Evolutionary conservation across 2,113 vertebrate genomes (phyloP).

Genomic region (Oenanthe melanoleuca): DNA sequence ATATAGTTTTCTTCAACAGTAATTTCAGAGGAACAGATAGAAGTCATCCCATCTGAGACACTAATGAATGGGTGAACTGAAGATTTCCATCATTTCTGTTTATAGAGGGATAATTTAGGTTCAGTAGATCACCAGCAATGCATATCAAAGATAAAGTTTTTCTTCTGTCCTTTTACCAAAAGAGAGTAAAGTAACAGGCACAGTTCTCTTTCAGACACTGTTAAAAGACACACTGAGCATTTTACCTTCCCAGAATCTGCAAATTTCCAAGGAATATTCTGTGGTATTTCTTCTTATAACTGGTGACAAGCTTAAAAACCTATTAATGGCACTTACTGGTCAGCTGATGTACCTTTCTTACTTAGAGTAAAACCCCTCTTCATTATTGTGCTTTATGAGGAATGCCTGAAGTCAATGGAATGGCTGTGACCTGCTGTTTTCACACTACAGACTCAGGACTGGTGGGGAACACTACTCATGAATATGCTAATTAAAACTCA

Average conservation of each 20-base stretch:
- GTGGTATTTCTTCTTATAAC: not conserved
- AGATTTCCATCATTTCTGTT: not conserved
- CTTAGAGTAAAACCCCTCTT: not conserved
- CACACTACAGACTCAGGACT: not conserved
- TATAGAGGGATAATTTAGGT: not conserved
- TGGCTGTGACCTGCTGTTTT: not conserved
- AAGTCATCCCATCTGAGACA: not conserved
- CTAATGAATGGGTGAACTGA: not conserved
- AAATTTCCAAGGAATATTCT: not conserved
- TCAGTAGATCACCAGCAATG: not conserved
- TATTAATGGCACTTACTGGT: not conserved
- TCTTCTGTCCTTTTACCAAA: not conserved
- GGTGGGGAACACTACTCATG: not conserved
- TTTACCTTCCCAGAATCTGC: not conserved
- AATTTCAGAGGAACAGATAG: not conserved
- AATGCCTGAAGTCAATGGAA: not conserved
- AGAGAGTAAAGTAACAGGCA: not conserved
- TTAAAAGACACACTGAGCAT: not conserved
- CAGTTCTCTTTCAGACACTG: accelerated
- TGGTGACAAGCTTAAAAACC: not conserved
- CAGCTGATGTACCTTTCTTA: not conserved
- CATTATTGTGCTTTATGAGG: not conserved
- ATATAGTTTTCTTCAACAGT: not conserved
- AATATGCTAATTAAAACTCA: not conserved
- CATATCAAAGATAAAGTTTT: not conserved